A percentile compares a stretch with the other conserved stretches of the same genome.
phyloP scores from a whole-genome alignment of 2,113 vertebrate genomes.

The Girardinichthys multiradiatus region DNA sequence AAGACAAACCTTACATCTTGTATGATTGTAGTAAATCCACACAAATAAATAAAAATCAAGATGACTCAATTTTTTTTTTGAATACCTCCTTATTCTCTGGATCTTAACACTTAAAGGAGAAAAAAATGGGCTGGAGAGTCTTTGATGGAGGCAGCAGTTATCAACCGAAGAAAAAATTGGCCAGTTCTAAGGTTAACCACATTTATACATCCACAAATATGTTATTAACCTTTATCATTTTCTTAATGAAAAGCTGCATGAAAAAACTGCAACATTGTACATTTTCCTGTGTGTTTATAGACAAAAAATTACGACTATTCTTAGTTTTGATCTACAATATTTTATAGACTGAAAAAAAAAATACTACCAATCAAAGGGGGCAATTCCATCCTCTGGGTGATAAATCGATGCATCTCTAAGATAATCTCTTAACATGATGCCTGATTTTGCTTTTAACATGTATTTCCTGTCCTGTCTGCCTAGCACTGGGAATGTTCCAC shows the following conservation, averaged over 20 bases:
- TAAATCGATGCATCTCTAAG: background rate
- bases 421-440: constrained; percentile 5
- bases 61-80: background rate
- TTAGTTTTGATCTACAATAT: background rate
- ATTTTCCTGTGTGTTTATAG: background rate
- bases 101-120: too few relatives aligned
- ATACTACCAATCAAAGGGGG: background rate
- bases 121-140: too few relatives aligned
- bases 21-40: too few relatives aligned
- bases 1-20: background rate
- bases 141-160: too few relatives aligned
- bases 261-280: too few relatives aligned
- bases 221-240: background rate
- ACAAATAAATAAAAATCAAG: background rate
- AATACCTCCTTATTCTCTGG: too few relatives aligned
- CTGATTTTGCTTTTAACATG: constrained; percentile 22
- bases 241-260: background rate
- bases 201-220: background rate
- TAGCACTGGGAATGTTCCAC: constrained; percentile 51
- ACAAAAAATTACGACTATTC: background rate
- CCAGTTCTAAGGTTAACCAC: background rate
- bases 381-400: too few relatives aligned
- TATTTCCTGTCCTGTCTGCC: constrained; percentile 5
- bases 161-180: too few relatives aligned
- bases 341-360: background rate